Conservation (phyloP, 2,797 vertebrate genomes). For the Valencia hispanica region DNA sequence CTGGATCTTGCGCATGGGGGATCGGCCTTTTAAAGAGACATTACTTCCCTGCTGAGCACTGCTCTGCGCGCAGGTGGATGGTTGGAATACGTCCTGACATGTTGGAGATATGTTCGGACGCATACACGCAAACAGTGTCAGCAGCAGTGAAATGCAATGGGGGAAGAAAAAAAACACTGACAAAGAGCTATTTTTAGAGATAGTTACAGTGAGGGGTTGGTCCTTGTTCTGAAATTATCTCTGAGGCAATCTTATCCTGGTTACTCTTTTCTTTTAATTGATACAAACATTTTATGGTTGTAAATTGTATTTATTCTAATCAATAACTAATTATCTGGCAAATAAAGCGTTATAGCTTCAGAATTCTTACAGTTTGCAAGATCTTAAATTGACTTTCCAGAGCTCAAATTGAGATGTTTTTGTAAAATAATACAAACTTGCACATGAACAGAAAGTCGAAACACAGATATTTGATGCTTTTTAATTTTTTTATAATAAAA, state of each 20-base stretch:
- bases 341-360: background rate
- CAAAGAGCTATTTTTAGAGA: background rate
- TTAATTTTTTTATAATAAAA: background rate
- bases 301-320: too few species aligned
- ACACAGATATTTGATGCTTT: too few species aligned
- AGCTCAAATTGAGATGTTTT: background rate
- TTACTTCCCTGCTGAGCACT: constrained; percentile 36
- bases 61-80: constrained; percentile 10
- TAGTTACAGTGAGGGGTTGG: constrained; percentile 12
- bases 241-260: background rate
- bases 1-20: constrained; percentile 65
- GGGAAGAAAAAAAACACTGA: background rate
- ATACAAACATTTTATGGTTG: too few species aligned
- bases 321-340: background rate
- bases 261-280: too few species aligned
- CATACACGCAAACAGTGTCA: background rate
- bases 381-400: background rate
- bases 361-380: background rate
- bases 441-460: too few species aligned
- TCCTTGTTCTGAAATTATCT: background rate
- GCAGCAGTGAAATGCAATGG: background rate
- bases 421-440: background rate
- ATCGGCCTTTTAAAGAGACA: constrained; percentile 88
- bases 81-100: constrained; percentile 63
- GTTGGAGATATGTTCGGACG: constrained; percentile 28